phyloP scores from a whole-genome alignment of 1,140 invertebrate species.

The Procambarus clarkii region DNA sequence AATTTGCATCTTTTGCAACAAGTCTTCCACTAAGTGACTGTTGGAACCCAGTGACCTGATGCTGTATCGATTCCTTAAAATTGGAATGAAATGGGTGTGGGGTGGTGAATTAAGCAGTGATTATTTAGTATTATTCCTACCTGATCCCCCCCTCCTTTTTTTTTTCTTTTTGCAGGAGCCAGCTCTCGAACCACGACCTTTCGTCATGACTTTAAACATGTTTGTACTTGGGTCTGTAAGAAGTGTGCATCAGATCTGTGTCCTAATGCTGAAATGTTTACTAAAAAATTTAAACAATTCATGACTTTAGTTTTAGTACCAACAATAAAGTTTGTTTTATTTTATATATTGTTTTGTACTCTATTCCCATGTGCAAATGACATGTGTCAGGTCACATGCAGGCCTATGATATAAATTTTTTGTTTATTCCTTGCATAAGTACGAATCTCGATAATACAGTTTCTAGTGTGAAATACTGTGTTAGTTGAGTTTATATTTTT shows the following conservation, averaged over 20 bases:
- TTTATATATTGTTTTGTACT: background rate
- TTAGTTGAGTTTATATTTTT: background rate
- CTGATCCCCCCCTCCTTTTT: background rate
- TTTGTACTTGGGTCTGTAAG: conserved; percentile 1
- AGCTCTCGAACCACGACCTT: background rate
- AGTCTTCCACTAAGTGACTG: too few species aligned
- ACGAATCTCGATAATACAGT: background rate
- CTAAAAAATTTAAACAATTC: background rate
- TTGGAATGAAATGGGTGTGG: too few species aligned
- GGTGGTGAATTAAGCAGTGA: too few species aligned
- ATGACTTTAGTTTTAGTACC: background rate
- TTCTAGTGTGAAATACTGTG: background rate
- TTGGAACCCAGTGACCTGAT: too few species aligned
- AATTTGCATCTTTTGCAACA: too few species aligned
- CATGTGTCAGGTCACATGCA: background rate
- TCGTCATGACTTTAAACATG: background rate
- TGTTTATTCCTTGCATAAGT: background rate
- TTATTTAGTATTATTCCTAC: too few species aligned
- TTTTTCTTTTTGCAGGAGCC: background rate
- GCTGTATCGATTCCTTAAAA: too few species aligned
- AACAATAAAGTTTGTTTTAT: background rate
- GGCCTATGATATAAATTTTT: background rate
- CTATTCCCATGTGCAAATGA: background rate
- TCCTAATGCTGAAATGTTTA: conserved; percentile 1
- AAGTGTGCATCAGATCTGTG: conserved; percentile 15